Conservation (phyloP, 2,888 invertebrate genomes). For the Caenorhabditis sp. region DNA sequence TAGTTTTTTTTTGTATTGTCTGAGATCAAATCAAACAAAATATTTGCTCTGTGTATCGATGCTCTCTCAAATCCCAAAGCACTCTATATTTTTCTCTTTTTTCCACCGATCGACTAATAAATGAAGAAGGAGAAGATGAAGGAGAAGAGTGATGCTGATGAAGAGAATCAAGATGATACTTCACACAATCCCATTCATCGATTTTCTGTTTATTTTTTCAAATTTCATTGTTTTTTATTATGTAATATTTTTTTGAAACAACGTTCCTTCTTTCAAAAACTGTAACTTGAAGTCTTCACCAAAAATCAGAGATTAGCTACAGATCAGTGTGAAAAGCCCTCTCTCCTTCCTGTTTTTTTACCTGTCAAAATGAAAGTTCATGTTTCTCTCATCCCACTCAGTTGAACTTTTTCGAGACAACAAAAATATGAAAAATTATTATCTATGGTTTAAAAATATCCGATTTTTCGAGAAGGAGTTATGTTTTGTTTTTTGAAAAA, state of each 20-base stretch:
- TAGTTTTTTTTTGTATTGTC: neutral
- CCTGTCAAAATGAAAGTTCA: too few species aligned
- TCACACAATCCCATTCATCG: constrained; percentile 1
- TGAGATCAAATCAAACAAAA: constrained; percentile 1
- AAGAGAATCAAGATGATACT: neutral
- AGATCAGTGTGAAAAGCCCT: too few species aligned
- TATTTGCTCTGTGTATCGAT: neutral
- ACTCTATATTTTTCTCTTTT: neutral
- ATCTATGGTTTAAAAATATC: too few species aligned
- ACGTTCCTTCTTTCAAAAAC: too few species aligned
- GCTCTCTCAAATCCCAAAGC: neutral
- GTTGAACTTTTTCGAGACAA: too few species aligned
- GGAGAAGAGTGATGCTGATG: neutral
- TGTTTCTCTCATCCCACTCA: too few species aligned
- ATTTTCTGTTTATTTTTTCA: neutral
- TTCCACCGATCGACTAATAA: neutral
- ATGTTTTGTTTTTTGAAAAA: too few species aligned
- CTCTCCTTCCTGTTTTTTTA: too few species aligned
- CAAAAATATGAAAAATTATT: too few species aligned
- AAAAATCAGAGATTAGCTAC: too few species aligned
- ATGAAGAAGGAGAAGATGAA: neutral
- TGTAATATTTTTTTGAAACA: neutral
- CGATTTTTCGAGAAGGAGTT: too few species aligned
- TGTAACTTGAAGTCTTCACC: too few species aligned
- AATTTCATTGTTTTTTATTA: neutral